Percentiles rank a stretch among this genome's conserved stretches.
These are phyloP conservation scores for Tragelaphus scriptus DNA, from an alignment of 2,113 vertebrate genomes.

Conservation along the genomic window DNA sequence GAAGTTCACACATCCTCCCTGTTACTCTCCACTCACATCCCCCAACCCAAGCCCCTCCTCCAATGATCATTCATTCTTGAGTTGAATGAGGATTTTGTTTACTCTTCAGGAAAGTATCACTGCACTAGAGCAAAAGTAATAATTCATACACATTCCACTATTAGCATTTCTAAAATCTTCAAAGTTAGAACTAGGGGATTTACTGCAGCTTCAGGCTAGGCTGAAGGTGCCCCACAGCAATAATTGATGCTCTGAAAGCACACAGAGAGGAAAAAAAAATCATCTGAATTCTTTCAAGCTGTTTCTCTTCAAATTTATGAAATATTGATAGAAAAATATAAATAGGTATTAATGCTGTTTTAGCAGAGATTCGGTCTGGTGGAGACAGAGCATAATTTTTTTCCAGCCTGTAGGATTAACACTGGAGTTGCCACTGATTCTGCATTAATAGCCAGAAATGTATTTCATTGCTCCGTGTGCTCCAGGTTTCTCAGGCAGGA, in stretches of 20 bases:
- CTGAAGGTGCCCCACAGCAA: constrained; percentile 53
- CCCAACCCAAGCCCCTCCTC: background rate
- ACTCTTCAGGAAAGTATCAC: constrained; percentile 24
- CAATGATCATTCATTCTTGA: background rate
- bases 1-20: background rate
- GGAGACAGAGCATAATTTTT: constrained; percentile 44
- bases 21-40: background rate
- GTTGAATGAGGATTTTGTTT: constrained; percentile 42
- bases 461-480: background rate
- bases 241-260: constrained; percentile 58
- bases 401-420: constrained; percentile 47
- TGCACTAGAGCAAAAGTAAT: constrained; percentile 45
- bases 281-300: constrained; percentile 65
- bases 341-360: constrained; percentile 63
- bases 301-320: constrained; percentile 63
- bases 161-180: constrained; percentile 69
- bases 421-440: background rate
- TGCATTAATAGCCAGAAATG: background rate
- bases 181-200: constrained; percentile 58
- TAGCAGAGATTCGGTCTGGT: constrained; percentile 50
- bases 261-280: background rate
- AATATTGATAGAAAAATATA: constrained; percentile 70
- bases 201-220: constrained; percentile 48
- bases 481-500: background rate
- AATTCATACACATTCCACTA: constrained; percentile 48